These are phyloP conservation scores for Ceratitis capitata DNA, from an alignment of 1,140 invertebrate genomes.

Conservation along the genomic window DNA sequence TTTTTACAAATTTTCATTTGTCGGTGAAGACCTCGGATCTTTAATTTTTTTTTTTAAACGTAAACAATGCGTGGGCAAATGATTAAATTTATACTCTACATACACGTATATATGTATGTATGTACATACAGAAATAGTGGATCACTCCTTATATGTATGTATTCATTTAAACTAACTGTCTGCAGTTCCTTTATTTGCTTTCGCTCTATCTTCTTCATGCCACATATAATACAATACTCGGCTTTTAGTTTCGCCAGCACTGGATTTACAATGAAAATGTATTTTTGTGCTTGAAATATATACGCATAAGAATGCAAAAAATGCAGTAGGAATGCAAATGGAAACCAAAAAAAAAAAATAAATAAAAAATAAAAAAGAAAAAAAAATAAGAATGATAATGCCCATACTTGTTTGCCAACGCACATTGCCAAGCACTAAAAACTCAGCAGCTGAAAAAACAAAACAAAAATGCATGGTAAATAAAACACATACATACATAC, in stretches of 20 bases:
- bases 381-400: not conserved
- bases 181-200: not conserved
- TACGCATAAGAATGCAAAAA: not conserved
- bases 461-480: not conserved
- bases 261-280: not conserved
- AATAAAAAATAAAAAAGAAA: not conserved
- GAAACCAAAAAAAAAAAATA: too few relatives aligned
- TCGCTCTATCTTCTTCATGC: not conserved
- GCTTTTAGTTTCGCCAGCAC: not conserved
- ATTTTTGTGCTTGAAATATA: slow-evolving; percentile 13
- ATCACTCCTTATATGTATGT: too few relatives aligned
- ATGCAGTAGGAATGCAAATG: too few relatives aligned
- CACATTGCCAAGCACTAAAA: slow-evolving; percentile 4
- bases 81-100: not conserved
- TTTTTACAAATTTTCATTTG: too few relatives aligned
- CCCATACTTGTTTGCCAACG: not conserved
- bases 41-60: too few relatives aligned
- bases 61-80: too few relatives aligned
- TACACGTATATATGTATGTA: not conserved
- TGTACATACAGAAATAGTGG: not conserved
- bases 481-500: not conserved
- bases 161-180: too few relatives aligned
- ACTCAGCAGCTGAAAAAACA: not conserved
- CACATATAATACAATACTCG: not conserved
- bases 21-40: too few relatives aligned